Evolutionary conservation across 1,140 invertebrate genomes (phyloP).

Genomic region (Nomia melanderi): DNA sequence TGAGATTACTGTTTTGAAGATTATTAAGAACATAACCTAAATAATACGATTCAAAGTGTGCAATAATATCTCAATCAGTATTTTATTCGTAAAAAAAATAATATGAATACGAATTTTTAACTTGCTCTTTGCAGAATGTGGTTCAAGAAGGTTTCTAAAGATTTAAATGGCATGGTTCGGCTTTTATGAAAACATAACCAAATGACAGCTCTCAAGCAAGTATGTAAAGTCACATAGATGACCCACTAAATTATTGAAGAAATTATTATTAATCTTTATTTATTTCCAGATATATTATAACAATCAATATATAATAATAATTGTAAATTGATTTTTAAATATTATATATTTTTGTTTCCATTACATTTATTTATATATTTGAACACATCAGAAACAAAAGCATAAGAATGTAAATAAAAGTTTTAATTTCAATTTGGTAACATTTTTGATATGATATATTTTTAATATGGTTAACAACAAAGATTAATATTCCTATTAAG

Average conservation of each 20-base stretch:
- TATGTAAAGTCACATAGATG: constrained; percentile 15
- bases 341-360: constrained; percentile 5
- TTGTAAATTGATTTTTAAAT: constrained; percentile 34
- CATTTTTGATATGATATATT: constrained; percentile 46
- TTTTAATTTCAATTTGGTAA: constrained; percentile 40
- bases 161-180: background rate
- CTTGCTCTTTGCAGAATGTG: background rate
- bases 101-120: background rate
- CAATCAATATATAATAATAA: constrained; percentile 24
- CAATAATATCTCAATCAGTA: background rate
- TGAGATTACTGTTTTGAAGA: constrained; percentile 52
- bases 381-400: constrained; percentile 2
- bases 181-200: constrained; percentile 37
- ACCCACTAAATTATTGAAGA: constrained; percentile 10
- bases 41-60: background rate
- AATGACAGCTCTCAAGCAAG: constrained; percentile 41
- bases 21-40: constrained; percentile 52
- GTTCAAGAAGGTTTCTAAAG: background rate
- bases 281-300: constrained; percentile 17
- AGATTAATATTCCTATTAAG: background rate
- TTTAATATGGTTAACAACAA: constrained; percentile 39
- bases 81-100: background rate
- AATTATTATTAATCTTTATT: constrained; percentile 15
- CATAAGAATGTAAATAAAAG: constrained; percentile 27
- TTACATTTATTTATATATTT: constrained; percentile 45